Evolutionary conservation across 2,113 vertebrate genomes (phyloP).

Genomic region (Bagarius yarrelli): DNA sequence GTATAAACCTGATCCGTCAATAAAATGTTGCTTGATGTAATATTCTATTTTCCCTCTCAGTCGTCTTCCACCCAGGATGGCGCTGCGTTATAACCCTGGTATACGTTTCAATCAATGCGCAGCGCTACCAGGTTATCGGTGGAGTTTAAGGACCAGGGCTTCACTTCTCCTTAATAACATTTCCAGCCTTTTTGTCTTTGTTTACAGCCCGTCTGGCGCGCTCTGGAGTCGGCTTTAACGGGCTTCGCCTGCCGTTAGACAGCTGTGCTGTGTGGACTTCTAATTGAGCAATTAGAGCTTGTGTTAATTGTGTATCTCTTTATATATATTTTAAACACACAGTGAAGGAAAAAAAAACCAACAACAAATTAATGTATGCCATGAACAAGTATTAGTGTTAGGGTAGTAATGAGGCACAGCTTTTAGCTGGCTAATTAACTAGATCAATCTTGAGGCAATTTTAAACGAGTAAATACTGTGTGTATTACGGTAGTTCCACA

Average conservation of each 20-base stretch:
- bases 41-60: constrained; percentile 8
- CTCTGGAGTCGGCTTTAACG: not conserved
- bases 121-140: constrained; percentile 15
- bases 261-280: constrained; percentile 53
- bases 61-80: not conserved
- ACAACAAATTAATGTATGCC: constrained; percentile 35
- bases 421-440: constrained; percentile 51
- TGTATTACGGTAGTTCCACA: not conserved
- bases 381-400: constrained; percentile 50
- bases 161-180: constrained; percentile 38
- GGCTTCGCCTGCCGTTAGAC: constrained; percentile 42
- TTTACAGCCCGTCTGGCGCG: constrained; percentile 21
- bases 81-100: constrained; percentile 7
- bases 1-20: constrained; percentile 17
- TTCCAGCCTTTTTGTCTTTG: constrained; percentile 2
- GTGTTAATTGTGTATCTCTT: constrained; percentile 51
- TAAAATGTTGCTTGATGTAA: constrained; percentile 27
- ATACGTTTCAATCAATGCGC: constrained; percentile 23
- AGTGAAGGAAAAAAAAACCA: constrained; percentile 12
- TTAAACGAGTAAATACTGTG: not conserved
- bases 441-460: constrained; percentile 54
- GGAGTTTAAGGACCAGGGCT: constrained; percentile 23
- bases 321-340: constrained; percentile 41
- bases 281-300: constrained; percentile 64
- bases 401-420: constrained; percentile 55